Evolutionary conservation across 2,888 invertebrate genomes (phyloP), one percentile per base, ranked within the genome.

Genomic region (Pasiphila rectangulata): DNA sequence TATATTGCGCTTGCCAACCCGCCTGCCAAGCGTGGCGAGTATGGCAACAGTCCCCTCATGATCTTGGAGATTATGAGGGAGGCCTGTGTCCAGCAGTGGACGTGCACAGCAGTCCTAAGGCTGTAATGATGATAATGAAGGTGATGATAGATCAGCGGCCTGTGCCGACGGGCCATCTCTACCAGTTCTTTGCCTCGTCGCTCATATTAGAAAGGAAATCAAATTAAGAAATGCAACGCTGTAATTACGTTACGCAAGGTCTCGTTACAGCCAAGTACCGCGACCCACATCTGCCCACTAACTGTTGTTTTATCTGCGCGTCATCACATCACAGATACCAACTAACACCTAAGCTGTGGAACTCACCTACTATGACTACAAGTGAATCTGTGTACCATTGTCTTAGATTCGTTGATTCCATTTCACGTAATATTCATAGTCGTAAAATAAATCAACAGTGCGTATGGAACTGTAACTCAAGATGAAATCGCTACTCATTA

Each of bases 171-270:
- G n/a, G n/a, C n/a, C n/a, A n/a, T n/a, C n/a, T n/a, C n/a, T n/a
- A n/a, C n/a, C n/a, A n/a, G n/a, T n/a, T n/a, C 7, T 13, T 7
- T 27, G 13, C 7, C 13, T 25, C 25, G 12, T 19, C 13, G 16
- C 5, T 25, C 27, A 36, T 50, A 34, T 42, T 50, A 37, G 37
- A 52, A 52, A 37, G 55, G 46, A 55, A 45, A 47, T 50, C 20
- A 39, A 34, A 48, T 48, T 47, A 36, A 46, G 52, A 49, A 43
- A 42, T 41, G 49, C 46, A 41, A 20, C 15, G 41, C 39, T 50
- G 34, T 55, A 54, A 53, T 54, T 46, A 50, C 29, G 32, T 64
- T 63, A 57, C 57, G 54, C 59, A 67, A 69, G 50, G 34, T 45
- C 38, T 54, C 40, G 59, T 57, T 52, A 56, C 17, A 9, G 32